A percentile compares a stretch with the other conserved stretches of the same genome.
Conservation (phyloP, 1,140 invertebrate species). For the Pinna nobilis region DNA sequence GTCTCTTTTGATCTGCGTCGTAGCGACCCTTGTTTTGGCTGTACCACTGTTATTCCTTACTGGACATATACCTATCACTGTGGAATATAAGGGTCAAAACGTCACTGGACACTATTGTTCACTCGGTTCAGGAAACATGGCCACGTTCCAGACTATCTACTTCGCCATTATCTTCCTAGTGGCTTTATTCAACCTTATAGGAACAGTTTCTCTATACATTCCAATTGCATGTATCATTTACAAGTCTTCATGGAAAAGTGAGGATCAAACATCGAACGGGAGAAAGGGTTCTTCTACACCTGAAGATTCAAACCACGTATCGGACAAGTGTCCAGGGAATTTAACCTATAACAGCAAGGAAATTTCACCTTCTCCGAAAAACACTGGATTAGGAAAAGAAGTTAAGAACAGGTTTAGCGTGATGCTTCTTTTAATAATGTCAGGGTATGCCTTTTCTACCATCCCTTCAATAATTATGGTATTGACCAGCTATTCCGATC, state of each 20-base stretch:
- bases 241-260: not conserved
- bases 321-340: slow-evolving; percentile 1
- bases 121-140: not conserved
- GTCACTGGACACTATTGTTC: slow-evolving; percentile 1
- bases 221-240: slow-evolving; percentile 10
- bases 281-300: not conserved
- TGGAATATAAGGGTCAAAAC: not conserved
- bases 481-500: not conserved
- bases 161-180: not conserved
- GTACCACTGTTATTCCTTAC: not conserved
- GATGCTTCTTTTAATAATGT: slow-evolving; percentile 8
- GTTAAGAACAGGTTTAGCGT: slow-evolving; percentile 7
- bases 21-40: not conserved
- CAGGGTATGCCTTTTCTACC: not conserved
- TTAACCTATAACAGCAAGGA: not conserved
- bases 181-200: not conserved
- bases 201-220: slow-evolving; percentile 1
- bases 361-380: not conserved
- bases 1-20: not conserved
- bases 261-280: not conserved
- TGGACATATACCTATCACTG: not conserved
- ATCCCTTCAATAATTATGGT: not conserved
- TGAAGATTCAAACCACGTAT: not conserved
- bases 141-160: not conserved
- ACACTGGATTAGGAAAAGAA: not conserved